phyloP scores from a whole-genome alignment of 2,797 vertebrate genomes.

The Tamandua tetradactyla region DNA sequence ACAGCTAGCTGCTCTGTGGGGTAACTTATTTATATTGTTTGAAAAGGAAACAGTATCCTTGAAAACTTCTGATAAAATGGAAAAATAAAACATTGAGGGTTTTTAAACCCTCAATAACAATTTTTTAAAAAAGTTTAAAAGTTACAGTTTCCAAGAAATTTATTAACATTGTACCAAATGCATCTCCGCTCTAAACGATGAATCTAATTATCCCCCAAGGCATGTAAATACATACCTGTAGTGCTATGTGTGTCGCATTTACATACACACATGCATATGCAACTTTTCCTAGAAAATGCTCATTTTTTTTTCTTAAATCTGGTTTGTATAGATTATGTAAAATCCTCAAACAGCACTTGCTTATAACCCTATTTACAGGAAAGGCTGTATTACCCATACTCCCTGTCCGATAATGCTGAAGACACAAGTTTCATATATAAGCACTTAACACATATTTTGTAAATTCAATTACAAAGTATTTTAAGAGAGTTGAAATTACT shows the following conservation, averaged over 20 bases:
- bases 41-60: not conserved
- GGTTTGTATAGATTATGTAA: not conserved
- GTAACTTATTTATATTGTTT: not conserved
- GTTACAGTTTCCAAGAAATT: not conserved
- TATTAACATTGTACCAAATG: not conserved
- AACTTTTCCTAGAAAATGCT: not conserved
- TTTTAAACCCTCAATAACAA: not conserved
- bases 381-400: not conserved
- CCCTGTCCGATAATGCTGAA: not conserved
- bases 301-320: not conserved
- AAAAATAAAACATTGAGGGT: not conserved
- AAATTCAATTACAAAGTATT: not conserved
- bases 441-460: not conserved
- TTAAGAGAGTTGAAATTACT: not conserved
- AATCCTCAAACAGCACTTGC: not conserved
- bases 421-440: not conserved
- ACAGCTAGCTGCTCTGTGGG: not conserved
- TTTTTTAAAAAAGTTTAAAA: not conserved
- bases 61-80: not conserved
- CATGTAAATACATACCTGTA: not conserved
- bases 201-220: not conserved
- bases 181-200: not conserved
- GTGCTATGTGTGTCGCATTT: not conserved
- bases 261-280: not conserved
- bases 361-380: not conserved